Evolutionary conservation across 2,888 invertebrate species (phyloP).

Genomic region (Himalopsyche tibetana): DNA sequence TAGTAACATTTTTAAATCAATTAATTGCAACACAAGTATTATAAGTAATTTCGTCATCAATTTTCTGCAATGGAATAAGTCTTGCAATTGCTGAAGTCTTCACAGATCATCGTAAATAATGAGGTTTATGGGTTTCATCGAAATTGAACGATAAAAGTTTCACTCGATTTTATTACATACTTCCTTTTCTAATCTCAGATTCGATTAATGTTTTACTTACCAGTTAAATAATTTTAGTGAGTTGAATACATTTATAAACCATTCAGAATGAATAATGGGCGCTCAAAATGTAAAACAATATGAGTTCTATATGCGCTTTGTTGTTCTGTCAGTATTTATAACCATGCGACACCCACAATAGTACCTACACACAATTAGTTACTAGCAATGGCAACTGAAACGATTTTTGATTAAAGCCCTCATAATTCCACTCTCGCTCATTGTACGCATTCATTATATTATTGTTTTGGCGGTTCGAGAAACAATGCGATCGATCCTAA

Average conservation of each 20-base stretch:
- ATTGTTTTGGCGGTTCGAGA: too few relatives aligned
- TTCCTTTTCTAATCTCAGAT: background rate
- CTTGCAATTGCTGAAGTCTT: too few relatives aligned
- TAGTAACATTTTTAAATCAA: too few relatives aligned
- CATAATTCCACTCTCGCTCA: too few relatives aligned
- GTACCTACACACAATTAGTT: background rate
- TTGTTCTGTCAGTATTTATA: background rate
- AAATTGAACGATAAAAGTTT: too few relatives aligned
- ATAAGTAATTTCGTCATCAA: too few relatives aligned
- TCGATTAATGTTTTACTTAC: background rate
- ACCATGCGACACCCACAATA: background rate
- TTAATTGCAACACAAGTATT: too few relatives aligned
- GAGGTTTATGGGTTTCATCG: too few relatives aligned
- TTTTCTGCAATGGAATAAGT: too few relatives aligned
- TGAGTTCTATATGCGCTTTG: background rate
- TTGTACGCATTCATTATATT: too few relatives aligned
- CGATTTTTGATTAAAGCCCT: background rate
- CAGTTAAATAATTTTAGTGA: background rate
- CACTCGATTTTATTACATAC: background rate
- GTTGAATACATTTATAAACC: background rate
- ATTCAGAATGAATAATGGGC: constrained; percentile 1
- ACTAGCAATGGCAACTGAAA: background rate
- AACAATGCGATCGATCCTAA: too few relatives aligned
- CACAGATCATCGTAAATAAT: too few relatives aligned
- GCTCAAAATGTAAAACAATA: constrained; percentile 24